A percentile compares a stretch with the other conserved stretches of the same genome.
These are phyloP conservation scores for Polydesmus complanatus DNA, from an alignment of 2,888 invertebrate species.

Conservation along the genomic window DNA sequence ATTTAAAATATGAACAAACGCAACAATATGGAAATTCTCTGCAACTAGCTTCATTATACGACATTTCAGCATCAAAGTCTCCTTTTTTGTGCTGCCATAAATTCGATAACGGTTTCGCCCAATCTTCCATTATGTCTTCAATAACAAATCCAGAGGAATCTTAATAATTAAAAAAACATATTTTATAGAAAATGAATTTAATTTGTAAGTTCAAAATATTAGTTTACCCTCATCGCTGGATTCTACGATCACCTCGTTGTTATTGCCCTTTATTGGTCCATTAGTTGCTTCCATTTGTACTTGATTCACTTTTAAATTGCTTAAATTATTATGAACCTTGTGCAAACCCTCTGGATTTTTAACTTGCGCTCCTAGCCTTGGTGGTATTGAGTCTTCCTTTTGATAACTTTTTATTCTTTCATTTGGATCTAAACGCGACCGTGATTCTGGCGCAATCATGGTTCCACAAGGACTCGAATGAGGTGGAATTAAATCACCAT, in stretches of 20 bases:
- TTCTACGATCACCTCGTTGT: too few species aligned
- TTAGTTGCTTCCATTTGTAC: too few species aligned
- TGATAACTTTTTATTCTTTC: background rate
- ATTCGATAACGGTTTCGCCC: slow-evolving; percentile 29
- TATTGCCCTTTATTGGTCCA: too few species aligned
- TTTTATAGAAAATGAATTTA: background rate
- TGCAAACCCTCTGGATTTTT: too few species aligned
- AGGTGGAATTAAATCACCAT: too few species aligned
- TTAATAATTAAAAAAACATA: slow-evolving; percentile 13
- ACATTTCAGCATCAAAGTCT: slow-evolving; percentile 34
- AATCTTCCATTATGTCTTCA: slow-evolving; percentile 19
- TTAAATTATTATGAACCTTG: too few species aligned
- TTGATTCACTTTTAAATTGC: too few species aligned
- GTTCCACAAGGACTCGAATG: background rate
- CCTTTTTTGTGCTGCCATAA: slow-evolving; percentile 35
- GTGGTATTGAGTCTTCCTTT: background rate
- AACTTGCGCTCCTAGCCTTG: background rate
- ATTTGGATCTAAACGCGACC: background rate
- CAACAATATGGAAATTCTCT: slow-evolving; percentile 43
- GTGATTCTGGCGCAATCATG: too few species aligned
- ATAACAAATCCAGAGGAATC: background rate
- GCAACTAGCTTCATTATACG: slow-evolving; percentile 40
- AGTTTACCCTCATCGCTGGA: background rate
- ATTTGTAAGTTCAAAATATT: background rate
- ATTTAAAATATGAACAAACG: slow-evolving; percentile 41